Percentiles rank a stretch among this genome's conserved stretches.
Conservation (phyloP, 1,140 invertebrate genomes). For the Pseudobourletiella spinata region DNA sequence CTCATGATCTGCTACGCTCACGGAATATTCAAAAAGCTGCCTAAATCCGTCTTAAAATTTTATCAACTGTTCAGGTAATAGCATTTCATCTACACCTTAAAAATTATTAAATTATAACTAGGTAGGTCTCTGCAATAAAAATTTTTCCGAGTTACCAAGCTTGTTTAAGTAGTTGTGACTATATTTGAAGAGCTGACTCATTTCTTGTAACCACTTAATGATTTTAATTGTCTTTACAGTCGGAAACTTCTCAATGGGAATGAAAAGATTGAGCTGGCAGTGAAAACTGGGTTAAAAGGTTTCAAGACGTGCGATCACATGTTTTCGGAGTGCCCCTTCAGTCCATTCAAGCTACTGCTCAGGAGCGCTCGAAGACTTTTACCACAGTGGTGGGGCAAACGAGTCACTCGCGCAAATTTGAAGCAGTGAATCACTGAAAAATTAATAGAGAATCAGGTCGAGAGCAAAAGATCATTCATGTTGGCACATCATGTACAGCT, state of each 20-base stretch:
- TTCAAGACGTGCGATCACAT: background rate
- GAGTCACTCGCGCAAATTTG: too few relatives aligned
- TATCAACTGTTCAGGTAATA: constrained; percentile 3
- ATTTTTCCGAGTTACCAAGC: background rate
- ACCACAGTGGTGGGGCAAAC: background rate
- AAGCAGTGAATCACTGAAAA: too few relatives aligned
- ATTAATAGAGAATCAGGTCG: too few relatives aligned
- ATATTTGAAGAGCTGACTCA: too few relatives aligned
- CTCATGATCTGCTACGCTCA: background rate
- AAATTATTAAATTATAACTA: background rate
- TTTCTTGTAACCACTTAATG: too few relatives aligned
- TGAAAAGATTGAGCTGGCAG: background rate
- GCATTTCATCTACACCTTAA: background rate
- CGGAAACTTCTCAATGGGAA: background rate
- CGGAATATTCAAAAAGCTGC: background rate
- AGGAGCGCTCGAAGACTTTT: background rate
- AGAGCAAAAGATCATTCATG: too few relatives aligned
- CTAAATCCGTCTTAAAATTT: background rate
- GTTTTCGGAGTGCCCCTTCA: background rate
- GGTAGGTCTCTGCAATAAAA: background rate
- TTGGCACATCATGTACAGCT: too few relatives aligned
- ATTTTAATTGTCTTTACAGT: background rate
- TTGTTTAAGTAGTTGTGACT: background rate
- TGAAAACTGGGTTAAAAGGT: background rate
- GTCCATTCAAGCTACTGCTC: background rate